Conservation (phyloP, 2,888 invertebrate genomes). For the Caenorhabditis angaria region DNA sequence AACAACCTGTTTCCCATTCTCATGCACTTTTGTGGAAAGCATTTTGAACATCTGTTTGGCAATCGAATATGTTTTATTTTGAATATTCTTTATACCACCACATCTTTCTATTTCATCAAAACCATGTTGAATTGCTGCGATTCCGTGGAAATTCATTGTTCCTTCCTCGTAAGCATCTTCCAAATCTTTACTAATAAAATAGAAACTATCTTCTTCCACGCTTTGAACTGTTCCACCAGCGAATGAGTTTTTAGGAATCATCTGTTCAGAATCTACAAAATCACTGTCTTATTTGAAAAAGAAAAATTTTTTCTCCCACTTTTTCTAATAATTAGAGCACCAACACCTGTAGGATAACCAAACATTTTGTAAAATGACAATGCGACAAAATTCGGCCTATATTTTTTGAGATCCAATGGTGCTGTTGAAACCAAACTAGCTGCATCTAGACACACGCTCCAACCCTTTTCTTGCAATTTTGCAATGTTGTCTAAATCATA, state of each 20-base stretch:
- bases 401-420: slow-evolving; percentile 80
- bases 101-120: slow-evolving; percentile 81
- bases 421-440: slow-evolving; percentile 84
- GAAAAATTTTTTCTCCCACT: slow-evolving; percentile 3
- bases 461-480: slow-evolving; percentile 58
- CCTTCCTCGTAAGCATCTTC: slow-evolving; percentile 82
- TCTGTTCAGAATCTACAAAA: slow-evolving; percentile 60
- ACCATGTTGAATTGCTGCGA: slow-evolving; percentile 84
- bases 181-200: slow-evolving; percentile 6
- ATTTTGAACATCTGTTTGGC: slow-evolving; percentile 24
- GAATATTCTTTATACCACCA: slow-evolving; percentile 74
- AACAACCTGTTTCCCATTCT: slow-evolving; percentile 40
- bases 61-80: slow-evolving; percentile 22
- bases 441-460: slow-evolving; percentile 83
- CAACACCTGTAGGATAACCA: slow-evolving; percentile 92
- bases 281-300: not conserved
- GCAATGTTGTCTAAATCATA: slow-evolving; percentile 75
- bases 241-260: slow-evolving; percentile 82
- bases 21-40: slow-evolving; percentile 34
- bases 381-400: slow-evolving; percentile 87
- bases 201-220: slow-evolving; percentile 22
- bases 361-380: slow-evolving; percentile 95
- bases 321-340: slow-evolving; percentile 79
- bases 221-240: slow-evolving; percentile 88
- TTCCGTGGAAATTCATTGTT: slow-evolving; percentile 86